A percentile compares a stretch with the other conserved stretches of the same genome.
These are phyloP conservation scores for Brachyistius frenatus DNA, from an alignment of 2,113 vertebrate species.

Conservation along the genomic window DNA sequence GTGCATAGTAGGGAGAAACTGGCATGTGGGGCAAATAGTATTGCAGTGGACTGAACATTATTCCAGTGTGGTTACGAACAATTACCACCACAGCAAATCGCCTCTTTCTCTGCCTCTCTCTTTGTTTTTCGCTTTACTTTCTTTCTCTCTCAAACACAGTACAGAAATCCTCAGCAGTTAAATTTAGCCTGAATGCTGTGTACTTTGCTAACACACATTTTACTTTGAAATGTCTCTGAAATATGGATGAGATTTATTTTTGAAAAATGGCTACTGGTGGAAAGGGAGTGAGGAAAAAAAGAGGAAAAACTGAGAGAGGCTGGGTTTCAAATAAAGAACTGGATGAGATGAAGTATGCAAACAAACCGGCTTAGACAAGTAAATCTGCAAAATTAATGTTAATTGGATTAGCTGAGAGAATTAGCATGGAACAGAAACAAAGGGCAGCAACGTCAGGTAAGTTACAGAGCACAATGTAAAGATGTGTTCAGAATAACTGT, in stretches of 20 bases:
- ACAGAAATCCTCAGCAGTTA: slow-evolving; percentile 59
- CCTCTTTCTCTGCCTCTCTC: background rate
- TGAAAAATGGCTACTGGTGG: slow-evolving; percentile 45
- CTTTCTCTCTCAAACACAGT: background rate
- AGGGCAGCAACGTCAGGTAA: background rate
- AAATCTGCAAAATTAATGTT: slow-evolving; percentile 4
- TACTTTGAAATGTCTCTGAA: slow-evolving; percentile 70
- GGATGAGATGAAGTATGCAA: background rate
- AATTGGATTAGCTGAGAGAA: slow-evolving; percentile 32
- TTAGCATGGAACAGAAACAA: background rate
- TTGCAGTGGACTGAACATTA: slow-evolving; percentile 49
- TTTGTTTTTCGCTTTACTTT: background rate
- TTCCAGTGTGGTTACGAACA: slow-evolving; percentile 47
- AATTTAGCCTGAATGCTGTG: slow-evolving; percentile 71
- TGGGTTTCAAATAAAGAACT: background rate
- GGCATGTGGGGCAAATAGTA: slow-evolving; percentile 21
- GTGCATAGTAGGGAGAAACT: slow-evolving; percentile 3
- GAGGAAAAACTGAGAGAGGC: background rate
- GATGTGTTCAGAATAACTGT: background rate
- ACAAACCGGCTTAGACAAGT: background rate
- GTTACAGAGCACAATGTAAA: background rate
- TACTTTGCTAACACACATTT: slow-evolving; percentile 70
- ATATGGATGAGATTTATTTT: slow-evolving; percentile 71
- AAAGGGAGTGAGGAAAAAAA: slow-evolving; percentile 1
- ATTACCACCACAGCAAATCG: slow-evolving; percentile 43